Percentiles rank a stretch among this genome's conserved stretches.
Evolutionary conservation across 2,888 invertebrate genomes (phyloP).

Genomic region (Leucania comma): DNA sequence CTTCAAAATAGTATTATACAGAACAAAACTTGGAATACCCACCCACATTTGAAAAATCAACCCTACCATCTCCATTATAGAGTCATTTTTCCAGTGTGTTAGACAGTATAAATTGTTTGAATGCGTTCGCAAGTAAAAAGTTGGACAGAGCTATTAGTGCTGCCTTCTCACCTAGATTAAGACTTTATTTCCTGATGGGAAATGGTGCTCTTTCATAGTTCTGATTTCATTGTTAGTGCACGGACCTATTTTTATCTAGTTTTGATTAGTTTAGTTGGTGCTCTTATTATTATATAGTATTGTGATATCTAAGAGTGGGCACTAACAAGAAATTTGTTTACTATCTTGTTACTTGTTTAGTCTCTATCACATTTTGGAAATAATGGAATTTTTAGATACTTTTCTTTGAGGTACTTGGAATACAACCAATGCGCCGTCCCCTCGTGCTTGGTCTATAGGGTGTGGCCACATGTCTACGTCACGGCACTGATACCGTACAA

Average conservation of each 20-base stretch:
- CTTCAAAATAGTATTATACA: conserved; percentile 76
- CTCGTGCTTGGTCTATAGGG: too few relatives aligned
- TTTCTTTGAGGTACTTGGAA: too few relatives aligned
- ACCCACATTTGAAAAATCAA: conserved; percentile 54
- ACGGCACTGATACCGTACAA: too few relatives aligned
- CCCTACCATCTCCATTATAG: conserved; percentile 18
- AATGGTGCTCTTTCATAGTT: conserved; percentile 23
- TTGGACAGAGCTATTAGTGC: conserved; percentile 59
- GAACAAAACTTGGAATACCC: conserved; percentile 70
- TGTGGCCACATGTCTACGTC: too few relatives aligned
- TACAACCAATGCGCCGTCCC: too few relatives aligned
- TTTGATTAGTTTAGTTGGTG: neutral
- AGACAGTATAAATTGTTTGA: conserved; percentile 47
- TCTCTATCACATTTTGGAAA: too few relatives aligned
- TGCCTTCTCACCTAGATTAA: conserved; percentile 55
- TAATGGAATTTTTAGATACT: too few relatives aligned
- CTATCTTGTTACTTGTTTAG: too few relatives aligned
- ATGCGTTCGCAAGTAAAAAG: conserved; percentile 55
- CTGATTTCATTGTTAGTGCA: conserved; percentile 7
- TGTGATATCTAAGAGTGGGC: neutral
- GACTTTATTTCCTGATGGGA: conserved; percentile 45
- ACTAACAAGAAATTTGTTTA: too few relatives aligned
- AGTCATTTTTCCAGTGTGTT: conserved; percentile 19
- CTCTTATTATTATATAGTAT: too few relatives aligned
- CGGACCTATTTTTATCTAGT: neutral